Percentiles rank a stretch among this genome's conserved stretches.
Evolutionary conservation across 2,113 vertebrate species (phyloP).

Genomic region (Saccopteryx leptura): DNA sequence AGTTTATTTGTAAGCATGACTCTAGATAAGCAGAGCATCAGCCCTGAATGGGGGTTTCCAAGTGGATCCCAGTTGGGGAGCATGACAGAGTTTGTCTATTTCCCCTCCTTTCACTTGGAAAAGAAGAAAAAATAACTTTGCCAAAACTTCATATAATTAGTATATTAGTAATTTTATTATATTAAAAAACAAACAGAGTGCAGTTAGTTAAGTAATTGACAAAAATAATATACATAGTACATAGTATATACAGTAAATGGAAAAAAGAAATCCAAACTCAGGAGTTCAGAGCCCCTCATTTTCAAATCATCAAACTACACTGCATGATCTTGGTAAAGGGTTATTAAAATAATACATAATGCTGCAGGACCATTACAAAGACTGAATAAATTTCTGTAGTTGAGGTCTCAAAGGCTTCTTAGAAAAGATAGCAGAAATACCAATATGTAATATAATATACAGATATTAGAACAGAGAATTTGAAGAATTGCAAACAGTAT

Average conservation of each 20-base stretch:
- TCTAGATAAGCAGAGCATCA: too few relatives aligned
- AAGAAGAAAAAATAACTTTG: too few relatives aligned
- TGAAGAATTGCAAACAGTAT: neutral
- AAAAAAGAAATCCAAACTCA: neutral
- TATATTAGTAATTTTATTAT: neutral
- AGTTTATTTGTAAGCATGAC: too few relatives aligned
- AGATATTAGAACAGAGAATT: neutral
- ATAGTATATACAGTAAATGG: neutral
- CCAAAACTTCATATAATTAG: neutral
- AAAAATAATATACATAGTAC: neutral
- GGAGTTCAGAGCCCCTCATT: neutral
- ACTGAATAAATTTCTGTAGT: neutral
- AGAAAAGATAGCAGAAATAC: neutral
- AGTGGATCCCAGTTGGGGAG: too few relatives aligned
- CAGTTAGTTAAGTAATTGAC: conserved; percentile 12
- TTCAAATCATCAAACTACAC: neutral
- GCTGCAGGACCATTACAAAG: neutral
- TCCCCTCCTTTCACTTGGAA: too few relatives aligned
- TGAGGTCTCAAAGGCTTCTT: neutral
- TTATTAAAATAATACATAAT: neutral
- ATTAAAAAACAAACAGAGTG: neutral
- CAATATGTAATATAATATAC: neutral
- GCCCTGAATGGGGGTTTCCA: too few relatives aligned
- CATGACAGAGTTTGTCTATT: too few relatives aligned
- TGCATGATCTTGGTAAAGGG: neutral